Evolutionary conservation across 2,113 vertebrate genomes (phyloP).

Genomic region (Carassius carassius): DNA sequence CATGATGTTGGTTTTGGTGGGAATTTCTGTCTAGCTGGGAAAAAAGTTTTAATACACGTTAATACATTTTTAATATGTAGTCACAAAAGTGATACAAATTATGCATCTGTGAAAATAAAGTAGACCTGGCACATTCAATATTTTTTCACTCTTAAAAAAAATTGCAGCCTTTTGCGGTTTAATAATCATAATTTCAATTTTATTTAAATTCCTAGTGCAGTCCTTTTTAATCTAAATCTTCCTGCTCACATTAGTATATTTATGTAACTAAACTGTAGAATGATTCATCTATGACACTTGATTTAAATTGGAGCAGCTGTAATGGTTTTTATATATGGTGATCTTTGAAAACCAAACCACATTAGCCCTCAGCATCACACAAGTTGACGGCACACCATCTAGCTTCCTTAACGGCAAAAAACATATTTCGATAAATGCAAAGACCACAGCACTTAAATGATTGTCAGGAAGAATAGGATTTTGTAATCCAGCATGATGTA

Average conservation of each 20-base stretch:
- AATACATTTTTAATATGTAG: not conserved
- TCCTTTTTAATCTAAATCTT: no score
- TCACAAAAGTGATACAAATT: not conserved
- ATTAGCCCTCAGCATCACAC: conserved; percentile 38
- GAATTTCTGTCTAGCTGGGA: not conserved
- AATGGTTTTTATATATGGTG: conserved; percentile 63
- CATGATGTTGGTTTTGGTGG: not conserved
- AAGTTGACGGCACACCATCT: conserved; percentile 48
- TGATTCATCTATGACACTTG: not conserved
- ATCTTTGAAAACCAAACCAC: conserved; percentile 61
- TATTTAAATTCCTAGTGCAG: no score
- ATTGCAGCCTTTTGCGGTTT: no score
- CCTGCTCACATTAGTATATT: not conserved
- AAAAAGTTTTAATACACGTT: not conserved
- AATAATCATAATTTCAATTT: no score
- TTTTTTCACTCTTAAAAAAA: not conserved
- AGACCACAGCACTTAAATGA: conserved; percentile 42
- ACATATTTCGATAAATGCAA: conserved; percentile 53
- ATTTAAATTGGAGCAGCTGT: not conserved
- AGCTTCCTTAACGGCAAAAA: conserved; percentile 61
- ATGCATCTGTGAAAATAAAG: not conserved
- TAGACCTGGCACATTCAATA: not conserved
- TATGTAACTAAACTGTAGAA: conserved; percentile 33
- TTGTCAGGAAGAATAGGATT: conserved; percentile 41
- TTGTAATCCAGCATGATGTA: conserved; percentile 49